Conservation (phyloP, 2,797 vertebrate genomes). For the Schizothorax lantsangensis region DNA sequence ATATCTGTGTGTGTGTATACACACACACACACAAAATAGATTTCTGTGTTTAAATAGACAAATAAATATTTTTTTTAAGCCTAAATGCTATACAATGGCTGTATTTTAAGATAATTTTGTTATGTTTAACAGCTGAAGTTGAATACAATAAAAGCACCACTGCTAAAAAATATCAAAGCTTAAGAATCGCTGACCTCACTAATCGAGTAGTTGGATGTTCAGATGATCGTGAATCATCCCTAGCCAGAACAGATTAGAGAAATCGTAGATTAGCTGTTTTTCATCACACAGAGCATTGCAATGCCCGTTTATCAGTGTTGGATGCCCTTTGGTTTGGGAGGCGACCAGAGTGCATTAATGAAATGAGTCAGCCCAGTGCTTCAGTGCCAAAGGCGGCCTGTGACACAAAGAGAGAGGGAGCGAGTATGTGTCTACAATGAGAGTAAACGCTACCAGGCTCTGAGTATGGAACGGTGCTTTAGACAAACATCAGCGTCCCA, state of each 20-base stretch:
- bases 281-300: slow-evolving; percentile 6
- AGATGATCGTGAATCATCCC: background rate
- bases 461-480: slow-evolving; percentile 45
- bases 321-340: slow-evolving; percentile 25
- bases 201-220: background rate
- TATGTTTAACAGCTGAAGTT: background rate
- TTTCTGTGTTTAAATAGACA: background rate
- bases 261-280: slow-evolving; percentile 26
- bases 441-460: slow-evolving; percentile 47
- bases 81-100: background rate
- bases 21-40: too few relatives aligned
- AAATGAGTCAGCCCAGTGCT: slow-evolving; percentile 21
- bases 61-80: background rate
- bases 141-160: background rate
- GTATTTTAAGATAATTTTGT: background rate
- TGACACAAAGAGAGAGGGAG: slow-evolving; percentile 1
- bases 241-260: slow-evolving; percentile 26
- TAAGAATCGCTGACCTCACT: slow-evolving; percentile 1
- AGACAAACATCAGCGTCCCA: slow-evolving; percentile 60
- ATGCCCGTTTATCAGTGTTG: slow-evolving; percentile 23
- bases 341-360: slow-evolving; percentile 39
- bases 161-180: slow-evolving; percentile 1
- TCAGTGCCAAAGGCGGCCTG: slow-evolving; percentile 18
- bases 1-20: too few relatives aligned
- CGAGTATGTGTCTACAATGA: slow-evolving; percentile 59